A percentile compares a stretch with the other conserved stretches of the same genome.
phyloP scores from a whole-genome alignment of 2,888 invertebrate genomes.

The Allygus modestus region DNA sequence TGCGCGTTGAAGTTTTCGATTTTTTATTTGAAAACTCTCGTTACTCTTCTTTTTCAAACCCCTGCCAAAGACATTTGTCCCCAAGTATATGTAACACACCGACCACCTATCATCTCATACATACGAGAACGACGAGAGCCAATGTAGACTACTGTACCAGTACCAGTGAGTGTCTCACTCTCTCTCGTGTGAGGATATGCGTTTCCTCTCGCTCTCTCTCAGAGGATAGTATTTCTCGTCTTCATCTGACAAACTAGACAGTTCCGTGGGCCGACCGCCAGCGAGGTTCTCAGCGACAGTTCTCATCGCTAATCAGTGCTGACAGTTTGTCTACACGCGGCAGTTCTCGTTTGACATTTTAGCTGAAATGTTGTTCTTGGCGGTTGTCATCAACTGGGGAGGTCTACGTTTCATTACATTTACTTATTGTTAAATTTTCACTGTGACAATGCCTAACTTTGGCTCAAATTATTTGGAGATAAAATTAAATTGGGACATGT shows the following conservation, averaged over 20 bases:
- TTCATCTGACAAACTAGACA: conserved; percentile 32
- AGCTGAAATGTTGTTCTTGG: conserved; percentile 1
- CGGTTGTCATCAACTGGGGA: background rate
- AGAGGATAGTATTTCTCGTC: conserved; percentile 2
- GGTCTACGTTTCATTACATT: background rate
- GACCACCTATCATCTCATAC: no score
- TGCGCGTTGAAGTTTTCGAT: no score
- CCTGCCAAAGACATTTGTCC: no score
- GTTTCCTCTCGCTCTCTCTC: background rate
- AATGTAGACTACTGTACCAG: background rate
- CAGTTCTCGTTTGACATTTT: conserved; percentile 8
- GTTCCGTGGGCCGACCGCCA: conserved; percentile 18
- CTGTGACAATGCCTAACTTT: no score
- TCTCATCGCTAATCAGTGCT: background rate
- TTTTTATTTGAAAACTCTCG: no score
- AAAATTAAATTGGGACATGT: no score
- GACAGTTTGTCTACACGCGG: background rate
- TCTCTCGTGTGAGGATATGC: background rate
- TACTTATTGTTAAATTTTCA: no score
- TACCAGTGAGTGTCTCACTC: conserved; percentile 1
- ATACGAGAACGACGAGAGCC: background rate
- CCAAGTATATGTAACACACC: no score
- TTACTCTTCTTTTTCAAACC: no score
- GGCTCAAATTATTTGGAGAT: no score
- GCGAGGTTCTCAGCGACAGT: no score